Evolutionary conservation across 23 tunicate genomes (phyloP).

Genomic region (Corella eumyota): DNA sequence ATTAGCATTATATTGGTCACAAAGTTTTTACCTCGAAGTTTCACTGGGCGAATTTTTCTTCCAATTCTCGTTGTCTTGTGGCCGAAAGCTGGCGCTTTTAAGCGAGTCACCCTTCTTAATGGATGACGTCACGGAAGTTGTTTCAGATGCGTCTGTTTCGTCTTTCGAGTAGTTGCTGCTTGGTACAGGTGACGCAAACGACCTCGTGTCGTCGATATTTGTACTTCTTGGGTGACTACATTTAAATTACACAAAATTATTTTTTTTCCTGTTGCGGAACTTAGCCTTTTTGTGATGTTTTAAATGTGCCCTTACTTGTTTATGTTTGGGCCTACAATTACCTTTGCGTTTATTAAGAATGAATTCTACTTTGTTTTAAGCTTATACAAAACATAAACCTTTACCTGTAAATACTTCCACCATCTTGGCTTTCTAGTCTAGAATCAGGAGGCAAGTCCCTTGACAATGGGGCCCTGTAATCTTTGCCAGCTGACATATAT

Average conservation of each 20-base stretch:
- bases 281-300: no score
- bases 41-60: neutral
- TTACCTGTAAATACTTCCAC: constrained; percentile 46
- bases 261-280: no score
- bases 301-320: no score
- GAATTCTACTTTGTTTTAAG: neutral
- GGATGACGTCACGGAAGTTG: constrained; percentile 15
- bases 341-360: no score
- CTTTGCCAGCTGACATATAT: constrained; percentile 20
- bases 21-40: neutral
- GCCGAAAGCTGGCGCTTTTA: neutral
- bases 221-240: constrained; percentile 84
- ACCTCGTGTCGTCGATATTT: constrained; percentile 57
- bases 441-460: constrained; percentile 30
- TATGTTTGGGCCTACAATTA: no score
- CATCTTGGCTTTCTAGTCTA: constrained; percentile 45
- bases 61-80: neutral
- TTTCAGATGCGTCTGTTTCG: constrained; percentile 54
- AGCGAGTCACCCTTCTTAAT: constrained; percentile 1
- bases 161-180: constrained; percentile 19
- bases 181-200: constrained; percentile 37
- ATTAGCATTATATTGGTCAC: neutral
- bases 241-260: no score
- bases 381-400: neutral
- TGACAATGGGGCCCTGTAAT: constrained; percentile 32